A percentile compares a stretch with the other conserved stretches of the same genome.
phyloP scores from a whole-genome alignment of 2,888 invertebrate genomes.

The Cephus sareptanus region DNA sequence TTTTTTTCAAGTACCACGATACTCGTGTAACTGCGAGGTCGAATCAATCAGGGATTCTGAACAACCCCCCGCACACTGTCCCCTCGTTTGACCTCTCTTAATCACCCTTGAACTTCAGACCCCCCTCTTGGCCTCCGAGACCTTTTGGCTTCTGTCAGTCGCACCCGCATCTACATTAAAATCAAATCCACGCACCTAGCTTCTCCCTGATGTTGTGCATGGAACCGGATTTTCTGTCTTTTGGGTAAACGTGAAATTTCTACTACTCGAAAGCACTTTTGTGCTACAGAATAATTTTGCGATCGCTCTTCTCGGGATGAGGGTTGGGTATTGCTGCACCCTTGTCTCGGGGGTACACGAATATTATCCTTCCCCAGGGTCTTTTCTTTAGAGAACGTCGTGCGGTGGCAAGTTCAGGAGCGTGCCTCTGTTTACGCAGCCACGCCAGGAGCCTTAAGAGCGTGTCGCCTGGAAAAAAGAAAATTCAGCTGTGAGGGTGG shows the following conservation, averaged over 20 bases:
- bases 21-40: constrained; percentile 35
- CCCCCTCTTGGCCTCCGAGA: neutral
- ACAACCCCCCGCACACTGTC: constrained; percentile 33
- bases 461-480: neutral
- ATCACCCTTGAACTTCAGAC: constrained; percentile 25
- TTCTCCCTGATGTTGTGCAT: neutral
- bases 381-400: neutral
- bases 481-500: neutral
- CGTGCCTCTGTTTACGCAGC: constrained; percentile 19
- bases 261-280: neutral
- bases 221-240: neutral
- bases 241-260: neutral
- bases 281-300: neutral
- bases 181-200: neutral
- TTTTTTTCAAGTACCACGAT: constrained; percentile 21
- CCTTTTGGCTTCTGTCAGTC: neutral
- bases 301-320: neutral
- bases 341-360: neutral
- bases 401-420: constrained; percentile 14
- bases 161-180: neutral
- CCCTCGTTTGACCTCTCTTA: constrained; percentile 34
- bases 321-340: neutral
- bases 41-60: constrained; percentile 26
- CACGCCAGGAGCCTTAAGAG: constrained; percentile 9
- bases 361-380: constrained; percentile 9